Base-by-base conservation (phyloP, 2,888 invertebrate species). In the Acanthosepion lycidas region DNA sequence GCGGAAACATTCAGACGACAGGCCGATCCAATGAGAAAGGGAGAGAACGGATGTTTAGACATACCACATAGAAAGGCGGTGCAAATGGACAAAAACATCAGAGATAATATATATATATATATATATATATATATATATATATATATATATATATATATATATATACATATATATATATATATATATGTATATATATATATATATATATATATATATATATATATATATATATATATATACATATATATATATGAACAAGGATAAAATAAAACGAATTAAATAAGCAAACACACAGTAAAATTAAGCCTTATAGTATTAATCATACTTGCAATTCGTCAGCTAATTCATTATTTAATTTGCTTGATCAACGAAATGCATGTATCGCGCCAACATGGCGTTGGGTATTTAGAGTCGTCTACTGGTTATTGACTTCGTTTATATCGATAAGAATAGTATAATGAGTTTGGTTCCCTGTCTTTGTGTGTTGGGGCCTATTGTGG, bases 331-430 rank as follows among this genome's bases (percentile, higher is more conserved):
- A 78, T 78, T 78, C n/a, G 78, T 78, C n/a, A 78, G n/a, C 78
- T 78, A 78, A 78, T 78, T 78, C n/a, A 78, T 78, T 78, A 78
- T 78, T 78, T n/a, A 78, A 12, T 78, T 78, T 78, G 78, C 78
- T 78, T 78, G 78, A 78, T 15, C n/a, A 78, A 78, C n/a, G 33
- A 2, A 15, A 78, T 78, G n/a, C n/a, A 6, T 33, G n/a, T 15
- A 12, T 33, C n/a, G 3, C 4, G 78, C n/a, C 12, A n/a, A 78
- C 12, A 78, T 78, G 78, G 78, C 78, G 78, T n/a, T 15, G 78
- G 9, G n/a, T 33, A n/a, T 78, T 78, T n/a, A 78, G 78, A 15
- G n/a, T n/a, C 78, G 33, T 15, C 78, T n/a, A 18, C 15, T 33
- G n/a, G n/a, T 78, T 78, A n/a, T 78, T 78, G 78, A 78, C 78